Conservation (phyloP, 2,888 invertebrate species). For the Eupithecia abbreviata region DNA sequence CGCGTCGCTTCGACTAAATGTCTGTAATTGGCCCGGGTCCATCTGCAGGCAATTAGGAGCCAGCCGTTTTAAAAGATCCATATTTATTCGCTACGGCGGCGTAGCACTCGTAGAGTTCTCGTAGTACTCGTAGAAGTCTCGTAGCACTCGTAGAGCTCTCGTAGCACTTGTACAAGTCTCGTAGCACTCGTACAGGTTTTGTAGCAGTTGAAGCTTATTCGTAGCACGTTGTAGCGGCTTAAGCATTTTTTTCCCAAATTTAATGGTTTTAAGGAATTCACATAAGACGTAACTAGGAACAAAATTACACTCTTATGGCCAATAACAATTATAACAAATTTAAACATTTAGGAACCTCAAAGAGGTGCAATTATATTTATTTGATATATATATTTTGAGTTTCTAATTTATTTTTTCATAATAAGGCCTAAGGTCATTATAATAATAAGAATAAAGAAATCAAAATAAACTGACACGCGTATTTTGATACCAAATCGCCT, state of each 20-base stretch:
- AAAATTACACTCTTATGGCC: too few species aligned
- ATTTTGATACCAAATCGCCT: not conserved
- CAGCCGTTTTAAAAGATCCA: slow-evolving; percentile 77
- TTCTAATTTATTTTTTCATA: not conserved
- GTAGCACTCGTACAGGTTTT: not conserved
- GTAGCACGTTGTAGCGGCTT: not conserved
- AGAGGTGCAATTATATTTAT: not conserved
- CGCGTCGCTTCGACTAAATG: slow-evolving; percentile 66
- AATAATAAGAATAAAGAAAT: not conserved
- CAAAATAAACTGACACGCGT: not conserved
- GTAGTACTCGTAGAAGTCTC: not conserved
- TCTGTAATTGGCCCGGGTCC: slow-evolving; percentile 79
- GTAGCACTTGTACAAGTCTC: slow-evolving; percentile 1
- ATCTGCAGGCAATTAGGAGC: slow-evolving; percentile 80
- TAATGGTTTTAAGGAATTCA: too few species aligned
- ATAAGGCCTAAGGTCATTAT: not conserved
- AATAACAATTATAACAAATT: too few species aligned
- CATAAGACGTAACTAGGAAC: too few species aligned
- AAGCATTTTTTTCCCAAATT: not conserved
- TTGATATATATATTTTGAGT: not conserved
- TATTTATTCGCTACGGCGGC: slow-evolving; percentile 67
- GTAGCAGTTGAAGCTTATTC: not conserved
- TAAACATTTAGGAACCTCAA: not conserved
- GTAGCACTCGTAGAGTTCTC: slow-evolving; percentile 47
- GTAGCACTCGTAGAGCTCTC: slow-evolving; percentile 1